phyloP scores from a whole-genome alignment of 2,113 vertebrate genomes.

The Pachyramphus minor region DNA sequence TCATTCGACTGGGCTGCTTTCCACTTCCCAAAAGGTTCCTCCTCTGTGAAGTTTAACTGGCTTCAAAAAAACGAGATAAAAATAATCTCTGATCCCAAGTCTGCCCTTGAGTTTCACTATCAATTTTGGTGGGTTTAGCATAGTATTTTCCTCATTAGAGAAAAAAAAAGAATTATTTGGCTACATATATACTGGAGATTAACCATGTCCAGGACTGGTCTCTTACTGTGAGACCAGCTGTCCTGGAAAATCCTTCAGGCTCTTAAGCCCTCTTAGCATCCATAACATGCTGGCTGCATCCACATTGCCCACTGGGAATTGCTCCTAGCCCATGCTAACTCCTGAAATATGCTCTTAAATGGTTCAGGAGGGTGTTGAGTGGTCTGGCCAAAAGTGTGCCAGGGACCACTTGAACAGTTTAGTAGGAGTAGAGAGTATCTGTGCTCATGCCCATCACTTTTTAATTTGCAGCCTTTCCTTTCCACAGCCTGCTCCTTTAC shows the following conservation, averaged over 20 bases:
- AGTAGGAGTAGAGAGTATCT: neutral
- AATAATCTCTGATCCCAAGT: neutral
- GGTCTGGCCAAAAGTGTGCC: neutral
- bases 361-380: neutral
- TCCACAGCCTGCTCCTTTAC: slow-evolving; percentile 21
- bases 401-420: neutral
- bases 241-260: slow-evolving; percentile 55
- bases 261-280: slow-evolving; percentile 44
- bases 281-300: slow-evolving; percentile 46
- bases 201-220: slow-evolving; percentile 12
- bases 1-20: neutral
- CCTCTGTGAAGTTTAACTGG: neutral
- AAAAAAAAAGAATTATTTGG: neutral
- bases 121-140: neutral
- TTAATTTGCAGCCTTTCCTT: slow-evolving; percentile 4
- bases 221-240: slow-evolving; percentile 46
- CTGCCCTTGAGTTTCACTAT: neutral
- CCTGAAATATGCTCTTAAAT: neutral
- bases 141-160: rapidly evolving
- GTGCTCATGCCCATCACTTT: neutral
- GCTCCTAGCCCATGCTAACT: neutral
- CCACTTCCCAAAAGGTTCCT: neutral
- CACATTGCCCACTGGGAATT: neutral
- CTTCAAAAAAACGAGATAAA: neutral
- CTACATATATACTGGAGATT: neutral